Evolutionary conservation across 2,113 vertebrate species (phyloP), one percentile per base, ranked within the genome.

Genomic region (Budorcas taxicolor): DNA sequence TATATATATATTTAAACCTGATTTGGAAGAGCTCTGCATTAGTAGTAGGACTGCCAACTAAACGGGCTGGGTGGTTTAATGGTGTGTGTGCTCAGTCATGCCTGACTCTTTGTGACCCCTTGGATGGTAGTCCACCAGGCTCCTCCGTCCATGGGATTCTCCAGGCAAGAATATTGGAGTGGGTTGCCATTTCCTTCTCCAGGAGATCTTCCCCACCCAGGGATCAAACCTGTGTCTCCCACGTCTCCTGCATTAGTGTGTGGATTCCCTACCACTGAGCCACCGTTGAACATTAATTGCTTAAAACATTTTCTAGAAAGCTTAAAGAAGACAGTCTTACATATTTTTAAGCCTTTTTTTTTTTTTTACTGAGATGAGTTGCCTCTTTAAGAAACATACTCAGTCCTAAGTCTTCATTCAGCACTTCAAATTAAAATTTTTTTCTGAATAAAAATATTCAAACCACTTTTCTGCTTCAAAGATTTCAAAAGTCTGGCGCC

Each of bases 381-480:
- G 64, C 47, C 43, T 40, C 33, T 86, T 33, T 84, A 91, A 96
- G 67, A 94, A 86, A 53, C 4, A 84, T 29, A 82, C 1, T 96
- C 29, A 78, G 40, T 87, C 95, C 52, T 50, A 88, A 87, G 21
- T 40, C 57, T 47, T 92, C n/a, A 33, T 93, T 88, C 60, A 83
- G 67, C 40, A 81, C 31, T 81, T 81, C 78, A 52, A 33, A 21
- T 81, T 81, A 52, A 52, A 81, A 78, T 87, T 87, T 36, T 33
- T 33, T n/a, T 40, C 58, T 45, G 7, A n/a, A 84, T 94, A 91
- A 96, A 94, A 92, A 89, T 92, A 96, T 87, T 94, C 90, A 87
- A 97, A 96, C 5, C 16, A 53, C 43, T 95, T 97, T 97, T 94
- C 89, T 94, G 76, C 82, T 91, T 95, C n/a, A 80, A 95, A 91